Evolutionary conservation across 1,140 invertebrate species (phyloP), one percentile per base, ranked within the genome.

Genomic region (Pteromalus puparum): DNA sequence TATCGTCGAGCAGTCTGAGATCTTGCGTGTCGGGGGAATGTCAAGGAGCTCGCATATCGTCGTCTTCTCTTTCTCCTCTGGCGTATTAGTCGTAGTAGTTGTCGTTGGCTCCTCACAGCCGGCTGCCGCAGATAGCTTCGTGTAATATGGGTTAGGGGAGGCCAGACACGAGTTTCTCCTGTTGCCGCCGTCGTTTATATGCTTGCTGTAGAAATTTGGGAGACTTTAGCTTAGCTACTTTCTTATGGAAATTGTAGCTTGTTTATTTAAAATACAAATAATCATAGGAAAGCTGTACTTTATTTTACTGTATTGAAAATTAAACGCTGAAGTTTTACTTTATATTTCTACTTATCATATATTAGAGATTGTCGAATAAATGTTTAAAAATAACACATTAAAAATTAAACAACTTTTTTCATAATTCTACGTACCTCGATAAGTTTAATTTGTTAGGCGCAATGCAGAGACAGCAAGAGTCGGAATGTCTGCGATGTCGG

Each of bases 1-100:
- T 87, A 93, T 95, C 4, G 94, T 95, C 38, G 94, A 95, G 88
- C 95, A 96, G 87, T 95, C 94, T 6, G 95, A 95, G 6, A 94
- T 93, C 88, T 96, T 96, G 65, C 95, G 92, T 21, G 92, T 92
- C 15, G 94, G 92, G 9, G 92, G 92, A 15, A 93, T 89, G 83
- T 95, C 94, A 15, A 95, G 89, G 12, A 93, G 92, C 77, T 94
- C 95, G 13, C 95, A 93, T 18, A 65, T 73, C 81, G 74, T 67
- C 9, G 76, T 67, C 26, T 87, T 79, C 38, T 89, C 76, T 67
- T 87, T 87, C 65, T 86, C 85, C 3, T 89, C 83, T 18, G 68
- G 30, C 76, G 75, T 30, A 34, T 70, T 46, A 42, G 38, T 42
- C 38, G 38, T 38, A 21, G 15, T 61, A 61, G 18, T 18, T 61